Conservation (phyloP, 1,140 invertebrate species). For the Neodiprion fabricii region DNA sequence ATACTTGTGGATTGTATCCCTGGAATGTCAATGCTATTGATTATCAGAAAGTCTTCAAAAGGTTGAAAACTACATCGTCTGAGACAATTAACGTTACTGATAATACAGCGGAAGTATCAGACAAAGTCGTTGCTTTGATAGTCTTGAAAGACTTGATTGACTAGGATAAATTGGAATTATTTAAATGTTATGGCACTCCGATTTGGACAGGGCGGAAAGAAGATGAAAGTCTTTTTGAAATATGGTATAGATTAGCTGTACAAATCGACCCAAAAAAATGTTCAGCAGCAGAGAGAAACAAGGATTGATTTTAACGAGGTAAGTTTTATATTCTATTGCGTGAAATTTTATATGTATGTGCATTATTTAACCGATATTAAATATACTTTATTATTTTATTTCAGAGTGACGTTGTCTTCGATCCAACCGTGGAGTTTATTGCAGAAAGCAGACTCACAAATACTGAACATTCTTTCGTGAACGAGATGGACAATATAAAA, state of each 20-base stretch:
- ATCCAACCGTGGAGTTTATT: background rate
- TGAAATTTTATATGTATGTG: background rate
- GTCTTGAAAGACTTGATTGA: background rate
- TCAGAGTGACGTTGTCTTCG: background rate
- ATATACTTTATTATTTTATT: background rate
- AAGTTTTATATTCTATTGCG: background rate
- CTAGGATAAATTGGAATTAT: background rate
- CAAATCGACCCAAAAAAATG: background rate
- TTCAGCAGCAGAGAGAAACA: background rate
- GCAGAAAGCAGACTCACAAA: background rate
- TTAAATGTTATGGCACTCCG: background rate
- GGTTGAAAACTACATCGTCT: conserved; percentile 1
- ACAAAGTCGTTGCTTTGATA: background rate
- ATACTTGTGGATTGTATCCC: conserved; percentile 18
- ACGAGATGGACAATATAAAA: background rate
- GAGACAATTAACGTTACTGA: background rate
- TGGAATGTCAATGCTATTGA: conserved; percentile 17
- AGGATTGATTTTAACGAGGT: background rate
- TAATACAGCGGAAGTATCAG: background rate
- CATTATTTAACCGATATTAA: background rate
- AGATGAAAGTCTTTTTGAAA: background rate
- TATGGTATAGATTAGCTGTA: background rate
- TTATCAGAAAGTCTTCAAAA: conserved; percentile 18
- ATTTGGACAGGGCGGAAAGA: background rate
- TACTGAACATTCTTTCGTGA: background rate